These are phyloP conservation scores for Nomada flava DNA, from an alignment of 2,888 invertebrate species.

Conservation along the genomic window DNA sequence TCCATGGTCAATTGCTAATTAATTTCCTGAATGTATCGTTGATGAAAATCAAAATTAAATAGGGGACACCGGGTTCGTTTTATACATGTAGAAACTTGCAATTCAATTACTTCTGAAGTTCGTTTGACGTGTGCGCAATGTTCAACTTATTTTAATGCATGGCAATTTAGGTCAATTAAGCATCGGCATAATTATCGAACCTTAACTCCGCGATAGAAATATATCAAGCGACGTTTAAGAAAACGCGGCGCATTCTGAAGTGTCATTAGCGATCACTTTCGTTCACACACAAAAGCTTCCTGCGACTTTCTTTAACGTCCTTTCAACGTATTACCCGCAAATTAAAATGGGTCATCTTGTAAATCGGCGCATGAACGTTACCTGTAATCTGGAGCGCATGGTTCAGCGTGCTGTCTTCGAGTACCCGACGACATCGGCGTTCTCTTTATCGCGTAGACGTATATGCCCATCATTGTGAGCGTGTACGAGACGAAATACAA, in stretches of 20 bases:
- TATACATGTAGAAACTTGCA: too few relatives aligned
- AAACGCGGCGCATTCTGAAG: not conserved
- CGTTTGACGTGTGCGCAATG: too few relatives aligned
- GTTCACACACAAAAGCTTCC: too few relatives aligned
- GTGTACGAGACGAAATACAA: conserved; percentile 93
- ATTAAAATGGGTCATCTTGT: not conserved
- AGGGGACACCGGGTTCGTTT: too few relatives aligned
- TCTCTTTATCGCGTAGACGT: conserved; percentile 88
- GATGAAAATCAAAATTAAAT: not conserved
- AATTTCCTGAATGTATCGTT: conserved; percentile 11
- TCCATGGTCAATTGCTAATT: conserved; percentile 36
- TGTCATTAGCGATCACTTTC: not conserved
- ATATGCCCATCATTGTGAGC: conserved; percentile 91
- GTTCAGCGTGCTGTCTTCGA: conserved; percentile 80
- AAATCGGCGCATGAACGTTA: conserved; percentile 55
- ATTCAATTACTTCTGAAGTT: too few relatives aligned
- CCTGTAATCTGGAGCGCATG: conserved; percentile 82
- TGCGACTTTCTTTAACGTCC: not conserved
- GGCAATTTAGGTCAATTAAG: too few relatives aligned
- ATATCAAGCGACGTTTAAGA: not conserved
- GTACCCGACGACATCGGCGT: conserved; percentile 85
- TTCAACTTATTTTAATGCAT: too few relatives aligned
- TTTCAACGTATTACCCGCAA: not conserved
- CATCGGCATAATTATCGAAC: too few relatives aligned
- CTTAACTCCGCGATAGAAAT: not conserved